phyloP scores from a whole-genome alignment of 2,888 invertebrate species.

The Bibio marci region DNA sequence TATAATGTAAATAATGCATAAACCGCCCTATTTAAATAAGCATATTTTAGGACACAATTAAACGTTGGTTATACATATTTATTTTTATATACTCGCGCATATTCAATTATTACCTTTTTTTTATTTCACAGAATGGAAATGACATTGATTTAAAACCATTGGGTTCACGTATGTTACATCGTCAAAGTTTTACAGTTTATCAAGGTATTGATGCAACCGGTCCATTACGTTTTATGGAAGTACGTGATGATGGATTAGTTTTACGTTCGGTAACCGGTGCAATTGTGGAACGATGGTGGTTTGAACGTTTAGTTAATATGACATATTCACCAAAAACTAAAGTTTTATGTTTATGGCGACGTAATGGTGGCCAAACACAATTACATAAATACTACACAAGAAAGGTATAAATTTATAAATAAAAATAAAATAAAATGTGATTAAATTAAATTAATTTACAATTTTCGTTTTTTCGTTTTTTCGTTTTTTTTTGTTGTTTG shows the following conservation, averaged over 20 bases:
- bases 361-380: slow-evolving; percentile 85
- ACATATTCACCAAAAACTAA: slow-evolving; percentile 98
- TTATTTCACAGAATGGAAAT: slow-evolving; percentile 68
- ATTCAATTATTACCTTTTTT: too few relatives aligned
- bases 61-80: too few relatives aligned
- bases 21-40: too few relatives aligned
- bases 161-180: slow-evolving; percentile 85
- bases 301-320: slow-evolving; percentile 92
- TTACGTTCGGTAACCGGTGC: slow-evolving; percentile 68
- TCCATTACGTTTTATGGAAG: slow-evolving; percentile 76
- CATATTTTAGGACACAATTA: too few relatives aligned
- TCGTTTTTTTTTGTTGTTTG: slow-evolving; percentile 5
- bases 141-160: slow-evolving; percentile 94
- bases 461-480: slow-evolving; percentile 1
- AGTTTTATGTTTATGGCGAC: slow-evolving; percentile 92
- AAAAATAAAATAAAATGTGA: neutral
- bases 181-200: slow-evolving; percentile 96
- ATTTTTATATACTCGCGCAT: too few relatives aligned
- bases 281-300: slow-evolving; percentile 96
- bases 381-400: slow-evolving; percentile 97
- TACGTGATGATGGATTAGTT: slow-evolving; percentile 89
- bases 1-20: too few relatives aligned
- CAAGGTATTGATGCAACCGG: slow-evolving; percentile 87
- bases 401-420: slow-evolving; percentile 46
- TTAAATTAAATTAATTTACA: slow-evolving; percentile 1